Percentiles rank a stretch among this genome's conserved stretches.
phyloP scores from a whole-genome alignment of 1,140 invertebrate genomes.

The Periplaneta americana region DNA sequence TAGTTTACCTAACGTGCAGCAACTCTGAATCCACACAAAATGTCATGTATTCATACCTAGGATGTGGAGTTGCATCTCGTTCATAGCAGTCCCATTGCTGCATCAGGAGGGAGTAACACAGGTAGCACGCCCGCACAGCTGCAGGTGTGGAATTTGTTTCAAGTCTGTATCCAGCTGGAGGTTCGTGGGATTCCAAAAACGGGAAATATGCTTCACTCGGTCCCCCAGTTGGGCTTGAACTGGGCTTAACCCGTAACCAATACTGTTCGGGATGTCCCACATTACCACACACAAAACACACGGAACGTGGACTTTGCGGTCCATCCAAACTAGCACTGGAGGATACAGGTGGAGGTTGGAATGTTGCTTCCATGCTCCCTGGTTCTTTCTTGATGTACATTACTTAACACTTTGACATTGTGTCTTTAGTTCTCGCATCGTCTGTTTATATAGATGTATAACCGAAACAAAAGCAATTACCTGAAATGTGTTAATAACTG shows the following conservation, averaged over 20 bases:
- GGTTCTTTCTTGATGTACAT: conserved; percentile 43
- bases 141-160: conserved; percentile 33
- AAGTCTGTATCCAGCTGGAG: conserved; percentile 61
- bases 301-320: conserved; percentile 15
- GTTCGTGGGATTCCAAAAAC: conserved; percentile 81
- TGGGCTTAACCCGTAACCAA: conserved; percentile 60
- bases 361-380: conserved; percentile 32
- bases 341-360: conserved; percentile 12
- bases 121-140: conserved; percentile 60
- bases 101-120: conserved; percentile 78
- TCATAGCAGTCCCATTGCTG: conserved; percentile 91
- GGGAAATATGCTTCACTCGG: conserved; percentile 78
- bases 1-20: no score
- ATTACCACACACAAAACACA: conserved; percentile 85
- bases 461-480: background rate
- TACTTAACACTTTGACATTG: background rate
- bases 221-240: conserved; percentile 37
- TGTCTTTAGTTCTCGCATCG: no score
- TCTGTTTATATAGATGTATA: no score
- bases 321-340: background rate
- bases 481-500: background rate
- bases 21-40: no score
- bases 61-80: conserved; percentile 72
- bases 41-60: conserved; percentile 45
- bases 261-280: conserved; percentile 62